These are phyloP conservation scores for Pseudochirops cupreus DNA, from an alignment of 2,797 vertebrate genomes.

Conservation along the genomic window DNA sequence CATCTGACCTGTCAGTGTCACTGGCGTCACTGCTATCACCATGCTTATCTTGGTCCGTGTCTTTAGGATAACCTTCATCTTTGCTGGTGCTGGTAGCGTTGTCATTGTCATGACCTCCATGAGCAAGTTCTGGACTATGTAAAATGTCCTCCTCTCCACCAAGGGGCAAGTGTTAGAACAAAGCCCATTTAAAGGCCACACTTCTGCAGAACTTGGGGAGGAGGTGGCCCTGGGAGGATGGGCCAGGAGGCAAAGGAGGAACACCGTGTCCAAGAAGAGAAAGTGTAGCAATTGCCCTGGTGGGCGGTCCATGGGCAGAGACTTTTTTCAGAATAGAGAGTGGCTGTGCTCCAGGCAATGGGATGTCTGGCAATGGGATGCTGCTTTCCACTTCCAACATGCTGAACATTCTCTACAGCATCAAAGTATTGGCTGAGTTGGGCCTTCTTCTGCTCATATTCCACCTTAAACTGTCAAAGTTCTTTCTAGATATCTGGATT, in stretches of 20 bases:
- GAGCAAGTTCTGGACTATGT: too few species aligned
- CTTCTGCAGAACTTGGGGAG: slow-evolving; percentile 80
- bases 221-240: slow-evolving; percentile 94
- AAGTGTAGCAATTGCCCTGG: slow-evolving; percentile 85
- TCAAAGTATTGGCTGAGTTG: too few species aligned
- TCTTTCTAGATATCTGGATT: too few species aligned
- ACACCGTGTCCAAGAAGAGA: slow-evolving; percentile 90
- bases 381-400: slow-evolving; percentile 95
- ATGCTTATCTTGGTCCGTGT: too few species aligned
- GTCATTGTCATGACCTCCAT: too few species aligned
- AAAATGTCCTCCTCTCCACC: slow-evolving; percentile 33
- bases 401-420: slow-evolving; percentile 93
- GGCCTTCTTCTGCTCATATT: too few species aligned
- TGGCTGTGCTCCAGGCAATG: slow-evolving; percentile 76
- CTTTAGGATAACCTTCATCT: too few species aligned
- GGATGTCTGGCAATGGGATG: too few species aligned
- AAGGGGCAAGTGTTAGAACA: slow-evolving; percentile 83
- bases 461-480: too few species aligned
- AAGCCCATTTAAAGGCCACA: slow-evolving; percentile 87
- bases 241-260: slow-evolving; percentile 93
- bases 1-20: too few species aligned
- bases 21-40: too few species aligned
- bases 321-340: slow-evolving; percentile 98
- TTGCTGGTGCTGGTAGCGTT: too few species aligned
- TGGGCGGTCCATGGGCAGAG: slow-evolving; percentile 89